Conservation (phyloP, 2,797 vertebrate species). For the Pterois miles region DNA sequence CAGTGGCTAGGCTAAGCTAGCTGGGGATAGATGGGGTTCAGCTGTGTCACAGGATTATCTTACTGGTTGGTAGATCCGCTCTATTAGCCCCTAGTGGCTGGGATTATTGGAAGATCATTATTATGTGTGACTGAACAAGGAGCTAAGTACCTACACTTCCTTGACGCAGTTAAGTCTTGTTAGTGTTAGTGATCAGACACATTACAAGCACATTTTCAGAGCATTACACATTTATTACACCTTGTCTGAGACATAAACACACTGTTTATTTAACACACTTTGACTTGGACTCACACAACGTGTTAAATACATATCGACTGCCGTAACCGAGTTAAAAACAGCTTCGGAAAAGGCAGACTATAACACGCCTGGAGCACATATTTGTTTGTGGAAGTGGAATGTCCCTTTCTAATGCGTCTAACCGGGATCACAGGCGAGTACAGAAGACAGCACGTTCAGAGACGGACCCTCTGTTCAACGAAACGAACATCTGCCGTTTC, state of each 20-base stretch:
- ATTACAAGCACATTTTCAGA: conserved; percentile 31
- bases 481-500: conserved; percentile 84
- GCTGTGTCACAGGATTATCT: conserved; percentile 83
- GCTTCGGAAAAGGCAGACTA: neutral
- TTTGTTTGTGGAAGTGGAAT: conserved; percentile 49
- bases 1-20: conserved; percentile 72
- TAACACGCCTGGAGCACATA: conserved; percentile 2
- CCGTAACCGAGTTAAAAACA: conserved; percentile 24
- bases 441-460: conserved; percentile 64
- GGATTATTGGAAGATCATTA: conserved; percentile 79
- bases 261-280: conserved; percentile 16
- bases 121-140: conserved; percentile 72
- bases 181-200: conserved; percentile 42
- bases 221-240: conserved; percentile 32
- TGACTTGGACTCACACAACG: conserved; percentile 1
- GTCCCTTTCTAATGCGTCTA: conserved; percentile 33
- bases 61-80: conserved; percentile 71
- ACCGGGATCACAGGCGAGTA: conserved; percentile 57
- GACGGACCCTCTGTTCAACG: conserved; percentile 68
- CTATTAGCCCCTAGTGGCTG: conserved; percentile 77
- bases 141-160: conserved; percentile 63
- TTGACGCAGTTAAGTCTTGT: conserved; percentile 34
- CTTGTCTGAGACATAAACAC: conserved; percentile 19
- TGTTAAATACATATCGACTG: conserved; percentile 11
- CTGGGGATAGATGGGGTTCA: conserved; percentile 64